A percentile compares a stretch with the other conserved stretches of the same genome.
These are phyloP conservation scores for Petrocephalus zakoni DNA, from an alignment of 2,113 vertebrate genomes.

Conservation along the genomic window DNA sequence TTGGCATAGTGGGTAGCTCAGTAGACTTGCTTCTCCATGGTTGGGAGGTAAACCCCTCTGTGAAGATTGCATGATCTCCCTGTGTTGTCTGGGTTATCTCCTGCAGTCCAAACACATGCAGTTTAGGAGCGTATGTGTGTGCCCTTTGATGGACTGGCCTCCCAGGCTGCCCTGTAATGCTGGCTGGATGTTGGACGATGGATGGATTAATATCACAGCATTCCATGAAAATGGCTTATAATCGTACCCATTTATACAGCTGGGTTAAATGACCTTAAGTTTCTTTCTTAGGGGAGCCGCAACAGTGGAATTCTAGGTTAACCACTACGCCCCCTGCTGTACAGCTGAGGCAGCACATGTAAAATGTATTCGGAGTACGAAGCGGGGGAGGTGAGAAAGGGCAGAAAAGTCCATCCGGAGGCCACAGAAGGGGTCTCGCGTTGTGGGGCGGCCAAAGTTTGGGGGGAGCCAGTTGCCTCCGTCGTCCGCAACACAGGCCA, in stretches of 20 bases:
- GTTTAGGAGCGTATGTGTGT: not conserved
- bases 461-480: not conserved
- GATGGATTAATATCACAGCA: not conserved
- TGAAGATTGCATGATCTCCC: not conserved
- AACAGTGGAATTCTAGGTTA: not conserved
- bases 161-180: not conserved
- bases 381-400: not conserved
- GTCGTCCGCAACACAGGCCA: not conserved
- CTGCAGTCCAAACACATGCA: not conserved
- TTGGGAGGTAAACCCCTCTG: not conserved
- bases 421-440: not conserved
- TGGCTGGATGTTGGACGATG: not conserved
- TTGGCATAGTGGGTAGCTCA: not conserved
- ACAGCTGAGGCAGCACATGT: not conserved
- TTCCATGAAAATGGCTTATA: not conserved
- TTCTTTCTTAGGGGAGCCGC: not conserved
- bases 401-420: not conserved
- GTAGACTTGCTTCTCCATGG: not conserved
- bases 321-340: not conserved
- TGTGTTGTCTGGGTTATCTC: not conserved
- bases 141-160: not conserved
- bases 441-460: not conserved
- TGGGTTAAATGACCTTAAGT: not conserved
- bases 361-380: not conserved
- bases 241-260: not conserved